phyloP scores from a whole-genome alignment of 2,113 vertebrate species.

The Rhizomys pruinosus region DNA sequence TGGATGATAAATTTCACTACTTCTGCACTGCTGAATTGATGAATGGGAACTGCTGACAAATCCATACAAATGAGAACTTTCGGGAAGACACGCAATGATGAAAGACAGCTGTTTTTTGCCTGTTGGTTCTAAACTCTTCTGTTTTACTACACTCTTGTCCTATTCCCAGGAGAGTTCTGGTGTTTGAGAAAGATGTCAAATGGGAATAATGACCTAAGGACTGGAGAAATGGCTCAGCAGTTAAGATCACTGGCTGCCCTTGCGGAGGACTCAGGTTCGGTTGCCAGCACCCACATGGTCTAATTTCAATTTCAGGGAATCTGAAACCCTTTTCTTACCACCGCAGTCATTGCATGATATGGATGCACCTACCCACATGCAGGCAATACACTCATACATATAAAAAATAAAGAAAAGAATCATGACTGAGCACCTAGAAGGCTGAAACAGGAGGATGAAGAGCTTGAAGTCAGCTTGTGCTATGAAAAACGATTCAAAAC shows the following conservation, averaged over 20 bases:
- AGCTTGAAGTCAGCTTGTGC: not conserved
- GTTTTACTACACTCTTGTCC: not conserved
- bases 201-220: not conserved
- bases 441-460: not conserved
- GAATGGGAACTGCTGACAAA: conserved; percentile 67
- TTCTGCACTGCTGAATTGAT: conserved; percentile 66
- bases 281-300: no score
- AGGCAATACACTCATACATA: no score
- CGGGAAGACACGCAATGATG: conserved; percentile 40
- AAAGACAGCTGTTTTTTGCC: conserved; percentile 46
- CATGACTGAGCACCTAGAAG: not conserved
- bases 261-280: no score
- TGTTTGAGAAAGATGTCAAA: not conserved
- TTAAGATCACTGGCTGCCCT: no score
- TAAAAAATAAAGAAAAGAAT: not conserved
- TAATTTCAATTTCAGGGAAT: no score
- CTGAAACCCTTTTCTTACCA: no score
- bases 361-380: no score
- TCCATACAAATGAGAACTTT: conserved; percentile 67
- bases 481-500: no score
- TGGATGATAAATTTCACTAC: conserved; percentile 69
- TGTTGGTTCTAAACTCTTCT: not conserved
- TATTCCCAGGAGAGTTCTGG: not conserved
- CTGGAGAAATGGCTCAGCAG: no score
- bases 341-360: no score